Base-by-base conservation (phyloP, 2,113 vertebrate genomes). In the Corvus moneduloides region DNA sequence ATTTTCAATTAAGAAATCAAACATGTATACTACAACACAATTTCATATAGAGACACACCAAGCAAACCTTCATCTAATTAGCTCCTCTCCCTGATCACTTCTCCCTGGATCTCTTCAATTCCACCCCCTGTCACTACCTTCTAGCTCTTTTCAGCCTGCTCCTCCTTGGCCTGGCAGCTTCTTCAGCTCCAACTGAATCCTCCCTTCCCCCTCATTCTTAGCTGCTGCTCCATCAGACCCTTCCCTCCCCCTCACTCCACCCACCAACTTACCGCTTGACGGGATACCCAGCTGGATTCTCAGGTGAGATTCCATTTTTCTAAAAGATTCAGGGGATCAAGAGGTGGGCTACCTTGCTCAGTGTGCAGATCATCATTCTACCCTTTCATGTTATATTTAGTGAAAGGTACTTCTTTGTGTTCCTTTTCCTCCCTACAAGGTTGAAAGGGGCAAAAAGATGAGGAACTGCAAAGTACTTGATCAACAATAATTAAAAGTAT, bases 131-230 rank as follows among this genome's bases (percentile, higher is more conserved):
- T 89, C 91, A 87, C 81, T 84, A 35, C 93, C 93, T 93, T 96
- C 87, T 95, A 96, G 92, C 89, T 93, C 95, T 96, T 96, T 87
- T 84, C 96, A 96, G 94, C 87, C 83, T 94, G 37, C 39, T 96
- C 8, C 26, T 96, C 73, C 76, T 95, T 97, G 89, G 75, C 74
- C 80, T 94, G 91, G 67, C 89, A 95, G 94, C 87, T 63, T 95
- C 93, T 96, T 89, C 85, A 96, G 87, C 74, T 96, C 94, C 95
- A 95, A 91, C 89, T 96, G 91, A 96, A 96, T 88, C 75, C 77
- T 96, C 93, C 96, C 84, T 96, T 92, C 89, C 95, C 95, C 92
- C 96, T 96, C 93, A 95, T 94, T 95, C 94, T 97, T 97, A 97
- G 87, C 87, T 97, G 87, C 92, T 97, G 93, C 62, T 97, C 92